These are phyloP conservation scores for Malthinus seriepunctatus DNA, from an alignment of 2,888 invertebrate genomes.

Conservation along the genomic window DNA sequence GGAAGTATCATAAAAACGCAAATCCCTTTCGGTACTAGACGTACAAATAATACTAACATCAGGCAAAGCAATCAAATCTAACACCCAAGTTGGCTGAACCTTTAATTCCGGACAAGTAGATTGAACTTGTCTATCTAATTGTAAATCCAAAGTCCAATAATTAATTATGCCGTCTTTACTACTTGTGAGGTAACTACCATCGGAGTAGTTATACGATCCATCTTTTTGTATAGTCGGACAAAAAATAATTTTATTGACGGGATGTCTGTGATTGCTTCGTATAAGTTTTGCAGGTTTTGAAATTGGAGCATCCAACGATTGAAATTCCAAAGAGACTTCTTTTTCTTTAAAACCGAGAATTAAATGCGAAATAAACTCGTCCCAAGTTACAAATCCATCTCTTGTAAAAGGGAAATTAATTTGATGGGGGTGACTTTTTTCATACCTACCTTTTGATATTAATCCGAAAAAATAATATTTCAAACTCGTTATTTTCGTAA, in stretches of 20 bases:
- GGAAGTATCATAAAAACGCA: slow-evolving; percentile 79
- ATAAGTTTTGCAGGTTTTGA: slow-evolving; percentile 61
- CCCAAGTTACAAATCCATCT: slow-evolving; percentile 66
- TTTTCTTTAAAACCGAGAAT: slow-evolving; percentile 72
- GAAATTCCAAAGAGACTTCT: slow-evolving; percentile 65
- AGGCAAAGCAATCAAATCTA: slow-evolving; percentile 73
- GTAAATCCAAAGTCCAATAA: slow-evolving; percentile 76
- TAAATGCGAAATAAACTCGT: slow-evolving; percentile 77
- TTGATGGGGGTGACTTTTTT: neutral
- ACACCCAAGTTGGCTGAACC: slow-evolving; percentile 70
- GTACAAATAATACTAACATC: slow-evolving; percentile 79
- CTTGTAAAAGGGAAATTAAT: slow-evolving; percentile 37
- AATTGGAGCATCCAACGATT: slow-evolving; percentile 66
- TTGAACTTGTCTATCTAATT: slow-evolving; percentile 63
- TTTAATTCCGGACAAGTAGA: slow-evolving; percentile 66
- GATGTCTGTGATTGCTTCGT: slow-evolving; percentile 71
- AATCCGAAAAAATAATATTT: slow-evolving; percentile 66
- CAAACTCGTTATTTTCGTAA: slow-evolving; percentile 63
- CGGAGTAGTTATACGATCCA: slow-evolving; percentile 60
- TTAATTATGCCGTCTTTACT: slow-evolving; percentile 78
- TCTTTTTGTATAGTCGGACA: slow-evolving; percentile 64
- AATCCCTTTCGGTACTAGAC: slow-evolving; percentile 75
- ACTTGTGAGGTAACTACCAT: slow-evolving; percentile 73
- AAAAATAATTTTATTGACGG: slow-evolving; percentile 67
- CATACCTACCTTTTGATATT: slow-evolving; percentile 41